These are phyloP conservation scores for Pomatorhinus ruficollis DNA, from an alignment of 2,113 vertebrate genomes.

Conservation along the genomic window DNA sequence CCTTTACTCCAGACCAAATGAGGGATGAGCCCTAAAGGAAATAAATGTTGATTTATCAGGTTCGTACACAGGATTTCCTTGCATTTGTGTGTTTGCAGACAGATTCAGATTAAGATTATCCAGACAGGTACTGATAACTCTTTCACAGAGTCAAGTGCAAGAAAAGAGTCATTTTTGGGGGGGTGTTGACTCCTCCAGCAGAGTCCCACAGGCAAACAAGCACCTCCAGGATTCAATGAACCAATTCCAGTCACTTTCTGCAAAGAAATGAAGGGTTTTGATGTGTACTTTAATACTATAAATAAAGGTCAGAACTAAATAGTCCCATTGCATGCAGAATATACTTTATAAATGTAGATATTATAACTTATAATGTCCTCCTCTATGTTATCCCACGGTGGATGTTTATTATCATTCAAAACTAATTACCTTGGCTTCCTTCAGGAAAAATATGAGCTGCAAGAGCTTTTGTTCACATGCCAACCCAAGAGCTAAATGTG, in stretches of 20 bases:
- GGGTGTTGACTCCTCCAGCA: not conserved
- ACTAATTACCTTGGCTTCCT: not conserved
- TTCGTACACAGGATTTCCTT: not conserved
- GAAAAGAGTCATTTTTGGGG: not conserved
- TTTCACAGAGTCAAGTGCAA: not conserved
- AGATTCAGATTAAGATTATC: not conserved
- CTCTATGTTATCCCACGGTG: not conserved
- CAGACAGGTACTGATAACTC: not conserved
- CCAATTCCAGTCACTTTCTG: not conserved
- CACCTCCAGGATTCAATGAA: not conserved
- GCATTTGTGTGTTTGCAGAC: not conserved
- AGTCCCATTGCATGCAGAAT: not conserved
- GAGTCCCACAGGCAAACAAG: not conserved
- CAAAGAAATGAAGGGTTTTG: not conserved
- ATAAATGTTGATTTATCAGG: not conserved
- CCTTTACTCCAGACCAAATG: not conserved
- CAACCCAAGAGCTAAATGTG: not conserved
- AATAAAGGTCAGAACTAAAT: not conserved
- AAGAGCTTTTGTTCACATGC: not conserved
- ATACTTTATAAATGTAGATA: not conserved
- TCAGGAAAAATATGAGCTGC: not conserved
- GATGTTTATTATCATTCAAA: slow-evolving; percentile 29
- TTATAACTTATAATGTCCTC: not conserved
- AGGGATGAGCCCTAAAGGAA: not conserved
- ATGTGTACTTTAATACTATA: not conserved